Percentiles rank a stretch among this genome's conserved stretches.
Conservation (phyloP, 1,140 invertebrate genomes). For the Aethina tumida region DNA sequence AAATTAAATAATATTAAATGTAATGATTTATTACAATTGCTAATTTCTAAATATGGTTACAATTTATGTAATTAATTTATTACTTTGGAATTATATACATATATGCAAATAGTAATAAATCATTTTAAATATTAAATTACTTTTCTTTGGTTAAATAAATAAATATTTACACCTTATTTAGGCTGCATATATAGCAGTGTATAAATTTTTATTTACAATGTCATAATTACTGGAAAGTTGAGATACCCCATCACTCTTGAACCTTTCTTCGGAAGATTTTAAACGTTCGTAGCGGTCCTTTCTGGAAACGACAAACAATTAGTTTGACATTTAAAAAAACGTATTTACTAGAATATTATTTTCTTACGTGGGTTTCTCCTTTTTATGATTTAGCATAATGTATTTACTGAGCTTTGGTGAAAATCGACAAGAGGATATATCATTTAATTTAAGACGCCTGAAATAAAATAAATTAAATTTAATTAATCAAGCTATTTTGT, state of each 20-base stretch:
- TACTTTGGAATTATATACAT: too few relatives aligned
- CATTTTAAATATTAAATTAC: too few relatives aligned
- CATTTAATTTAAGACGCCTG: slow-evolving; percentile 41
- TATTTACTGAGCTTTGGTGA: slow-evolving; percentile 61
- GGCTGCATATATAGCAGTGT: not conserved
- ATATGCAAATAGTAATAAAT: too few relatives aligned
- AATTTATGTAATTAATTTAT: too few relatives aligned
- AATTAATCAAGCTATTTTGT: slow-evolving; percentile 6
- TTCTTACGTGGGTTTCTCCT: slow-evolving; percentile 43
- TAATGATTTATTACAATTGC: too few relatives aligned
- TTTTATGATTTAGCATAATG: slow-evolving; percentile 65
- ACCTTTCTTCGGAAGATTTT: not conserved
- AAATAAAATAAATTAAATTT: slow-evolving; percentile 20
- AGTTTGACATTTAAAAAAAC: not conserved
- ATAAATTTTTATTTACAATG: not conserved
- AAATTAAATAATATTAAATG: too few relatives aligned
- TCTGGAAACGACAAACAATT: not conserved
- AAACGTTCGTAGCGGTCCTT: not conserved
- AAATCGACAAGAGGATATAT: slow-evolving; percentile 56
- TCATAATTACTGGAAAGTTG: not conserved
- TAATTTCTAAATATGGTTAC: too few relatives aligned
- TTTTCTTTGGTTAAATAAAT: too few relatives aligned
- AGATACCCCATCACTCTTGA: not conserved
- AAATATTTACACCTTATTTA: too few relatives aligned
- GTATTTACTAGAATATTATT: not conserved